Conservation (phyloP, 30 jellyfish, hydroid and myxozoan genomes). For the Pelagia noctiluca region DNA sequence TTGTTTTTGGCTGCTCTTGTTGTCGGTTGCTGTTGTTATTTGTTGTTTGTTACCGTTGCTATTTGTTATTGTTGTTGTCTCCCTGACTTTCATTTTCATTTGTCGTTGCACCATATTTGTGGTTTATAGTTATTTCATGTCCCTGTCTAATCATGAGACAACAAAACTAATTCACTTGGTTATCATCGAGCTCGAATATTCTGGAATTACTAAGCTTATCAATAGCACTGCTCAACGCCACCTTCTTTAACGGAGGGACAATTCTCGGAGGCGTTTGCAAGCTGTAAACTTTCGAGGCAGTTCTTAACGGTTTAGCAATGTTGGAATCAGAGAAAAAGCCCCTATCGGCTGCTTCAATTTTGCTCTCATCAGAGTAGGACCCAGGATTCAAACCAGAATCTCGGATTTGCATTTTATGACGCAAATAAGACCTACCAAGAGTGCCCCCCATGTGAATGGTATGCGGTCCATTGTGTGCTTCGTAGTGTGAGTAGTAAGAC, state of each 20-base stretch:
- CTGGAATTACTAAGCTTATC: neutral
- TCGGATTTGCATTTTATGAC: neutral
- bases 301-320: neutral
- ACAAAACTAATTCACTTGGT: neutral
- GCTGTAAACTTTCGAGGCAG: neutral
- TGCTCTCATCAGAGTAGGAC: no score
- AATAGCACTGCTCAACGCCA: neutral
- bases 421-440: conserved; percentile 27
- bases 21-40: no score
- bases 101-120: no score
- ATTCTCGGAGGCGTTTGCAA: neutral
- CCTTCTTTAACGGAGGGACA: neutral
- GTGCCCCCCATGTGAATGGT: conserved; percentile 51
- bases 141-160: no score
- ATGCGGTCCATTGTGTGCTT: conserved; percentile 48
- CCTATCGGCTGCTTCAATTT: neutral
- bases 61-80: no score
- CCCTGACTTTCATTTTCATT: no score
- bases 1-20: no score
- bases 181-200: neutral
- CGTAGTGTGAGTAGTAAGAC: conserved; percentile 27
- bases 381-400: no score
- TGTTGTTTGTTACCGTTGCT: no score
- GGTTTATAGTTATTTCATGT: no score
- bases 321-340: neutral